A percentile compares a stretch with the other conserved stretches of the same genome.
phyloP scores from a whole-genome alignment of 2,113 vertebrate genomes.

The Polyodon spathula region DNA sequence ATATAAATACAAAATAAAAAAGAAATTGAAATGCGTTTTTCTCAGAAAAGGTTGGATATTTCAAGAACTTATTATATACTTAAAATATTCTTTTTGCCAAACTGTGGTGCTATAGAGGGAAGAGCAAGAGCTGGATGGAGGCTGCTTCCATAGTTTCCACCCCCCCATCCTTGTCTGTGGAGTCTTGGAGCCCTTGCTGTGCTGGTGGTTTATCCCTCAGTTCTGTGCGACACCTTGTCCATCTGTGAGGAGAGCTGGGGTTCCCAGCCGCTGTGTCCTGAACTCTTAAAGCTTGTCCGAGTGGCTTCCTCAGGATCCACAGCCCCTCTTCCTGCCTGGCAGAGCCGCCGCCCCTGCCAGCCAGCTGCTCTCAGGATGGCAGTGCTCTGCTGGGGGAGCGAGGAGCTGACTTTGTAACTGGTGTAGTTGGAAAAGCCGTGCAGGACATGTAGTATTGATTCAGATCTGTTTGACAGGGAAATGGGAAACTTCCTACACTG shows the following conservation, averaged over 20 bases:
- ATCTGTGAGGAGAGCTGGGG: neutral
- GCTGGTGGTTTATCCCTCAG: neutral
- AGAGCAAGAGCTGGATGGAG: too few relatives aligned
- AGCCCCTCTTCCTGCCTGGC: neutral
- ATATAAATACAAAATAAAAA: too few relatives aligned
- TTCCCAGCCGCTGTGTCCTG: neutral
- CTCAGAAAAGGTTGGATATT: too few relatives aligned
- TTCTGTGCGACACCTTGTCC: neutral
- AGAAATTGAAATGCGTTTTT: too few relatives aligned
- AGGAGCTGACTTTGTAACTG: neutral
- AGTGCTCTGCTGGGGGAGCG: neutral
- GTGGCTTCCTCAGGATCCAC: conserved; percentile 1
- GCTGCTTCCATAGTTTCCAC: neutral
- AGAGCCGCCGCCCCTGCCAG: neutral
- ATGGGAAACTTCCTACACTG: too few relatives aligned
- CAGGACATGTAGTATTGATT: neutral
- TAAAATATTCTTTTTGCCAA: too few relatives aligned
- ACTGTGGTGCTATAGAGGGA: too few relatives aligned
- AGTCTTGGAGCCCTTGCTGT: neutral
- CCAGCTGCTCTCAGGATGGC: neutral
- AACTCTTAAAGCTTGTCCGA: neutral
- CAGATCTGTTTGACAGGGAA: neutral
- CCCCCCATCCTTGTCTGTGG: too few relatives aligned
- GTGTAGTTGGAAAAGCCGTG: neutral
- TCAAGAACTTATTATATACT: too few relatives aligned